Base-by-base conservation (phyloP, 2,797 vertebrate species). In the Acipenser transmontanus region DNA sequence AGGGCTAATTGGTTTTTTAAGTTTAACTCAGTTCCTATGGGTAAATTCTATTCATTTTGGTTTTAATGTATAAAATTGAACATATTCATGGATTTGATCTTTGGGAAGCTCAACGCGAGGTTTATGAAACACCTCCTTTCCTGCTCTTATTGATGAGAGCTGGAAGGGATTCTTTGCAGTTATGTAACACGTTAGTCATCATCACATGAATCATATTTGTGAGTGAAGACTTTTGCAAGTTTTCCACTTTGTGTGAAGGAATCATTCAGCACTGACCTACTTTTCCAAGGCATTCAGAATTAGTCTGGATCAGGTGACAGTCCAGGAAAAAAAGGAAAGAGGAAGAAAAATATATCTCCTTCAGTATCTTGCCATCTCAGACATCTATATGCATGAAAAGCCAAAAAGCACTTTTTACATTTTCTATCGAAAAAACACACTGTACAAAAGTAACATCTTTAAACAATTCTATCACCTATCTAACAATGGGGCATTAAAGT, bases 131-230 rank as follows among this genome's bases (percentile, higher is more conserved):
- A 6, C 63, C 11, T 17, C 65, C 73, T 76, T 72, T 65, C 73
- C 80, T 67, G 67, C 65, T 47, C 73, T 72, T 76, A 71, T 76
- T 81, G 76, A 83, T 65, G 65, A 76, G 77, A 66, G 65, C 74
- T 68, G 65, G 77, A 77, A 79, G 81, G 69, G 70, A 80, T 82
- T 81, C 78, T 82, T 76, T 52, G 70, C 65, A 63, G 69, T 88
- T 88, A 88, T 84, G 81, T 80, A 86, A 88, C 75, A 70, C 2
- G 66, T 87, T 86, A 87, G 80, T 88, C 85, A 88, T 79, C 75
- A 8, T 60, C 61, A 65, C 63, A 65, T 85, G 78, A 85, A 80
- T 86, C 81, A 83, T 74, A 76, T 70, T 71, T 71, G 66, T 50
- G 47, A 68, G n/a, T 8, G 1, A 68, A 68, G 59, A 72, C 68